phyloP scores from a whole-genome alignment of 2,113 vertebrate genomes.

The Morphnarchus princeps region DNA sequence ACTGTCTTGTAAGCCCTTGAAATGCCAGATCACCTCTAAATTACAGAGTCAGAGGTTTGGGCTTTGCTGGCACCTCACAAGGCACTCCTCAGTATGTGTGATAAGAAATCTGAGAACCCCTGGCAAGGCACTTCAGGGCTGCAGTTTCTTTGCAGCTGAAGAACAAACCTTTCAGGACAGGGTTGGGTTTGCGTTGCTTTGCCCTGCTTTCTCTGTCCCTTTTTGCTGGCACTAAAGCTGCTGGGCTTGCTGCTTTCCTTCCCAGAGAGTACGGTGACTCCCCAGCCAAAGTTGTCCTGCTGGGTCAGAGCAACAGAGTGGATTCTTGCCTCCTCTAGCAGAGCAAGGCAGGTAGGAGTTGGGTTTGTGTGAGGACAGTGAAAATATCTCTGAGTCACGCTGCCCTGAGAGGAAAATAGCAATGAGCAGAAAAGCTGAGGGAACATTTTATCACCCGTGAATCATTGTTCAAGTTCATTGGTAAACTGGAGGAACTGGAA shows the following conservation, averaged over 20 bases:
- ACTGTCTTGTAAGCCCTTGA: neutral
- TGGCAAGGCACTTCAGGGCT: neutral
- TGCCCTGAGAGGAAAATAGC: neutral
- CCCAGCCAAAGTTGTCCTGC: neutral
- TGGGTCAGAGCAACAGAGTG: neutral
- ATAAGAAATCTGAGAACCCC: neutral
- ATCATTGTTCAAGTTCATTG: neutral
- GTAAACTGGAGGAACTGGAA: slow-evolving; percentile 1
- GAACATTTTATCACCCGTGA: neutral
- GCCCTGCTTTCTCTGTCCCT: neutral
- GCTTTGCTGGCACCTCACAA: neutral
- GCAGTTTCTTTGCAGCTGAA: neutral
- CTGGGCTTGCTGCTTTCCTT: neutral
- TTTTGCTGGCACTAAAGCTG: neutral
- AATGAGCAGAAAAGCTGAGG: neutral
- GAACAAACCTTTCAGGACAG: neutral
- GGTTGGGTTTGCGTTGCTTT: neutral
- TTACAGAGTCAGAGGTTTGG: neutral
- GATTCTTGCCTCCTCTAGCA: neutral
- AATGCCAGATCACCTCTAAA: neutral
- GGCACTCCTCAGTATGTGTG: neutral
- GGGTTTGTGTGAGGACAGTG: neutral
- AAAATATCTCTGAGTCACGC: neutral
- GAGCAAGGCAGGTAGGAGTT: neutral
- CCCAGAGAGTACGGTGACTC: neutral